phyloP scores from a whole-genome alignment of 2,888 invertebrate species.

The Gisinianus flammeolus region DNA sequence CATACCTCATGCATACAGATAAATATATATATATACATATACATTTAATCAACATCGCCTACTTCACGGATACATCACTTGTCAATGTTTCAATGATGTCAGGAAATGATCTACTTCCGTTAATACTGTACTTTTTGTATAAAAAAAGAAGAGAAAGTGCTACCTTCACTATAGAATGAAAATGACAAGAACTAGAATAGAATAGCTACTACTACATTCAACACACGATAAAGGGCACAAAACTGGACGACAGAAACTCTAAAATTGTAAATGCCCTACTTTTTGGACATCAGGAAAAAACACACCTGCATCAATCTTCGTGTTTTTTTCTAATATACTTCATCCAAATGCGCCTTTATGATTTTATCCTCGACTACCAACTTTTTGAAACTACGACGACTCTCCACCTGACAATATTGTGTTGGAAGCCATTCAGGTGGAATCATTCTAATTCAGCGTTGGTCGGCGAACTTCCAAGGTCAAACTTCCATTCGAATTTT shows the following conservation, averaged over 20 bases:
- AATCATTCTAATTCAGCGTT: not conserved
- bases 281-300: no score
- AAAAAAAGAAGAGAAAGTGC: not conserved
- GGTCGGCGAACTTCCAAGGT: constrained; percentile 14
- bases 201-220: no score
- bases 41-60: not conserved
- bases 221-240: no score
- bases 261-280: no score
- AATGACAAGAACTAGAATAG: no score
- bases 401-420: not conserved
- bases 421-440: not conserved
- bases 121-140: not conserved
- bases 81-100: constrained; percentile 27
- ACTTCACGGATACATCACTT: constrained; percentile 22
- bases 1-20: not conserved
- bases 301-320: constrained; percentile 4
- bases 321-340: not conserved
- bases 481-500: constrained; percentile 8
- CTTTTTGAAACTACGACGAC: not conserved
- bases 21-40: not conserved
- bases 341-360: no score
- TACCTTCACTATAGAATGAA: not conserved
- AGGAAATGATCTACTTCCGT: constrained; percentile 35
- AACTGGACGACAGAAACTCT: no score
- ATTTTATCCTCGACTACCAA: no score